A percentile compares a stretch with the other conserved stretches of the same genome.
Evolutionary conservation across 2,888 invertebrate genomes (phyloP).

Genomic region (Sarcophaga rosellei): DNA sequence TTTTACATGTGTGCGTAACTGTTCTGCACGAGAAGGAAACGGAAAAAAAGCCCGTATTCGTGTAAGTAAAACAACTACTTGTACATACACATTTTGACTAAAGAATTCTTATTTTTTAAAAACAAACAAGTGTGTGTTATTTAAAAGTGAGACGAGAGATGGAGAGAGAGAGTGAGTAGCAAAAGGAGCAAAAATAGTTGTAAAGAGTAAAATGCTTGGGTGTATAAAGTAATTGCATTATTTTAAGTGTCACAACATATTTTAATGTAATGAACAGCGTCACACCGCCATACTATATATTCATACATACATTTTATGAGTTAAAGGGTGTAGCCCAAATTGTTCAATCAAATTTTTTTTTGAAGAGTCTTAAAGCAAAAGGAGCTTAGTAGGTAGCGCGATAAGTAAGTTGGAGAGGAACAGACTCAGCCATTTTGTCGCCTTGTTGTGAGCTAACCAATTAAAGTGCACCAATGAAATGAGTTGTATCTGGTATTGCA

Average conservation of each 20-base stretch:
- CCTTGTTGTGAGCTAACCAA: no score
- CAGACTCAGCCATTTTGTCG: no score
- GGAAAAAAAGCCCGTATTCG: background rate
- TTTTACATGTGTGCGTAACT: no score
- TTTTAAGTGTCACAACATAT: constrained; percentile 63
- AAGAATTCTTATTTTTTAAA: background rate
- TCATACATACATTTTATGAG: background rate
- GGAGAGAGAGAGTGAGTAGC: no score
- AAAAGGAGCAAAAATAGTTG: background rate
- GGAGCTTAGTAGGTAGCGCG: no score
- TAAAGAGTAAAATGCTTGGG: constrained; percentile 50
- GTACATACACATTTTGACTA: background rate
- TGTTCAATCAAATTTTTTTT: no score
- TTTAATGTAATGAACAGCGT: background rate
- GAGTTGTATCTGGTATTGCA: no score
- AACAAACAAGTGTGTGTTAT: background rate
- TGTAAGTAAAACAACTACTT: background rate
- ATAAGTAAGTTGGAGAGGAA: no score
- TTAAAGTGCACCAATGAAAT: no score
- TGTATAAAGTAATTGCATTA: constrained; percentile 65
- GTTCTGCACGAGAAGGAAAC: no score
- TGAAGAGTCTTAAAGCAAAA: no score
- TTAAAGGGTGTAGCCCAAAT: no score
- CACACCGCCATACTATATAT: constrained; percentile 7
- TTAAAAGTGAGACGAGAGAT: background rate